These are phyloP conservation scores for Epinephelus lanceolatus DNA, from an alignment of 2,113 vertebrate species.

Conservation along the genomic window DNA sequence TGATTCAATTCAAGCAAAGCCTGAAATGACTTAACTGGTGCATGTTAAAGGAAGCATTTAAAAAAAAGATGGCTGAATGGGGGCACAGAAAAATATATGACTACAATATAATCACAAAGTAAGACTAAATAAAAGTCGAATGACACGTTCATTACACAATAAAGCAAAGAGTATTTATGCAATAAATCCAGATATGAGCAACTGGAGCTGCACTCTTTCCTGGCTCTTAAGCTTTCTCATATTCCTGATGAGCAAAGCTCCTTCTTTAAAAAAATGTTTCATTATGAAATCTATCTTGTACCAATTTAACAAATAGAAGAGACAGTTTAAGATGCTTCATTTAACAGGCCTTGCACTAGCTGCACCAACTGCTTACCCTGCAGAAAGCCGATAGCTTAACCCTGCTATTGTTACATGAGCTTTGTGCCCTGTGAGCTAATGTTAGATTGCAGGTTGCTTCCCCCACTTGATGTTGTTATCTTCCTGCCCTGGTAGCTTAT, in stretches of 20 bases:
- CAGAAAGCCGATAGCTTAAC: neutral
- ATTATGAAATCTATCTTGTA: neutral
- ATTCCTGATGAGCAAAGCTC: neutral
- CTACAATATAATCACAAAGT: neutral
- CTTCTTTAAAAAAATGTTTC: neutral
- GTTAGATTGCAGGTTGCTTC: neutral
- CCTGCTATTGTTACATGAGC: neutral
- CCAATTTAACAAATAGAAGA: neutral
- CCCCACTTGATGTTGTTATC: neutral
- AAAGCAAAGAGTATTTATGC: neutral
- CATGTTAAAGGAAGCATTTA: neutral
- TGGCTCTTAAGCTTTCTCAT: neutral
- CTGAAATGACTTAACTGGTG: constrained; percentile 21
- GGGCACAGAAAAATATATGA: neutral
- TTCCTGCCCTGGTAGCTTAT: neutral
- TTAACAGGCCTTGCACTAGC: neutral
- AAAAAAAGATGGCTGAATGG: constrained; percentile 1
- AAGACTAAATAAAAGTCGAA: neutral
- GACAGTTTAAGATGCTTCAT: neutral
- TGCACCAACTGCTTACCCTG: too few relatives aligned
- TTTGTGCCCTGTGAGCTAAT: neutral
- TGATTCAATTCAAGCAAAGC: neutral
- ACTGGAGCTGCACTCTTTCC: neutral
- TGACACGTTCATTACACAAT: neutral
- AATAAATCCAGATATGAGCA: neutral